Percentiles rank a stretch among this genome's conserved stretches.
Conservation (phyloP, 2,113 vertebrate species). For the Gopherus flavomarginatus region DNA sequence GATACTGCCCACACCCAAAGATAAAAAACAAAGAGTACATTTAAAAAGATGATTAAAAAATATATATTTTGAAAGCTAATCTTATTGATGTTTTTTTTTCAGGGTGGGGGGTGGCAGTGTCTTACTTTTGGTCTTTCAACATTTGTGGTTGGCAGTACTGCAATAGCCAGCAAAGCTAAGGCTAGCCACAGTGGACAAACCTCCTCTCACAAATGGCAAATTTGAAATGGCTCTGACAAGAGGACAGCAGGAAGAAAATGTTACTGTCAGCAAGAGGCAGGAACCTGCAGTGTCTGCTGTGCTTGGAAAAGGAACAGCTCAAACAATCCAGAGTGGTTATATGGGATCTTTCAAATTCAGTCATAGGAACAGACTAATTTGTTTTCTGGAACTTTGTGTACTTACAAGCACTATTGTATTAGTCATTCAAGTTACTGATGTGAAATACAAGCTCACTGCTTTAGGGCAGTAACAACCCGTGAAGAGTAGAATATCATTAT, state of each 20-base stretch:
- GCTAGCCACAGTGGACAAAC: not conserved
- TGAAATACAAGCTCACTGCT: not conserved
- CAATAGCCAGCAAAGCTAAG: not conserved
- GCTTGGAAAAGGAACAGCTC: not conserved
- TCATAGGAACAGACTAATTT: slow-evolving; percentile 5
- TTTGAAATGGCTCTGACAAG: not conserved
- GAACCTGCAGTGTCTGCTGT: not conserved
- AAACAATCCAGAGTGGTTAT: not conserved
- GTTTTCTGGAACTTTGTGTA: slow-evolving; percentile 6
- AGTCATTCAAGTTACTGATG: slow-evolving; percentile 15
- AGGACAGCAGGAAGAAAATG: not conserved
- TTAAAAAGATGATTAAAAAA: not conserved
- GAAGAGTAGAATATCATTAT: slow-evolving; percentile 22
- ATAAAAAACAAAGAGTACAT: not conserved
- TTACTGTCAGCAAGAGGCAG: not conserved
- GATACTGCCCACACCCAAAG: no score
- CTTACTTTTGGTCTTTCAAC: not conserved
- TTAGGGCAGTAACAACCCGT: not conserved
- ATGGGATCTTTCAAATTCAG: not conserved
- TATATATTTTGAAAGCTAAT: not conserved
- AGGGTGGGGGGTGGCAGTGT: no score
- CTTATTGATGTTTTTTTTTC: no score
- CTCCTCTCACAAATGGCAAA: not conserved
- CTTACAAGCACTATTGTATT: slow-evolving; percentile 6
- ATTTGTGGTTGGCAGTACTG: not conserved